Evolutionary conservation across 2,113 vertebrate species (phyloP).

Genomic region (Macaca mulatta): DNA sequence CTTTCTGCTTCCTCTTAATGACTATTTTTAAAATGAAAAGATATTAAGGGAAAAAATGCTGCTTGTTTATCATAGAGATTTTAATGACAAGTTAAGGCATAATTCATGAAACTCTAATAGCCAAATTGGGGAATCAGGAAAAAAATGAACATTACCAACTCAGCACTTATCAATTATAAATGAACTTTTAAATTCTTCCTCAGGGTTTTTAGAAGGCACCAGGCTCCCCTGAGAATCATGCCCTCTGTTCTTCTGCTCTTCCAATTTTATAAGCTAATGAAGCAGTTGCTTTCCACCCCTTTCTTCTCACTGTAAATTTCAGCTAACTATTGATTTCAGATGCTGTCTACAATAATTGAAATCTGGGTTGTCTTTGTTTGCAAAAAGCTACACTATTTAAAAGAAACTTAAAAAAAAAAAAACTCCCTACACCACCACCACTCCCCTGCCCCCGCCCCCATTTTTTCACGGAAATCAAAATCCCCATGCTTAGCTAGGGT

Average conservation of each 20-base stretch:
- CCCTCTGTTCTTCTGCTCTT: neutral
- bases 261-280: neutral
- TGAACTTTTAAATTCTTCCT: conserved; percentile 25
- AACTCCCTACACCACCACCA: neutral
- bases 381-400: neutral
- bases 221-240: neutral
- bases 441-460: accelerated
- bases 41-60: neutral
- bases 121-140: conserved; percentile 38
- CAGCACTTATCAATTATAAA: conserved; percentile 30
- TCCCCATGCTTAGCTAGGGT: neutral
- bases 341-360: conserved; percentile 63
- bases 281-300: neutral
- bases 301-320: neutral
- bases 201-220: neutral
- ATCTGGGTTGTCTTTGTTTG: neutral
- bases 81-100: conserved; percentile 48
- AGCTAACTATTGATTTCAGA: conserved; percentile 65
- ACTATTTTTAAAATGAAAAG: conserved; percentile 34
- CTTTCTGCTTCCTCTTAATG: neutral
- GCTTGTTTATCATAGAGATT: conserved; percentile 17
- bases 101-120: neutral
- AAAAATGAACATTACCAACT: conserved; percentile 24
- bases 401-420: conserved; percentile 23
- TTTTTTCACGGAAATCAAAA: neutral